Base-by-base conservation (phyloP, 2,888 invertebrate species). In the Falcaria lacertinaria region DNA sequence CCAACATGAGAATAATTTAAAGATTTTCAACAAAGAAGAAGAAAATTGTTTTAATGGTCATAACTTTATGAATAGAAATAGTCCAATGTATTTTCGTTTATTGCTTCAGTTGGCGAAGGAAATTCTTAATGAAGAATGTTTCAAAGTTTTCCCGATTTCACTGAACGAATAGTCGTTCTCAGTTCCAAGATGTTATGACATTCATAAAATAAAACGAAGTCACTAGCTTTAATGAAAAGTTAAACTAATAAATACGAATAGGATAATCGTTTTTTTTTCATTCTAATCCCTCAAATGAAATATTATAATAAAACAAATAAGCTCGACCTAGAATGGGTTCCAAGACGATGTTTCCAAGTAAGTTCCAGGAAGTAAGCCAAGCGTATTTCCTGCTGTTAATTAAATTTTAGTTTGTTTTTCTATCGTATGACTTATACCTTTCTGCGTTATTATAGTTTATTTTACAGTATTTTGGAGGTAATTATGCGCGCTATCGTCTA, bases 61-160 rank as follows among this genome's bases (percentile, higher is more conserved):
- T 28, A 48, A 54, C 54, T 53, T 53, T 50, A 35, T 45, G 42
- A 51, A 48, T 46, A 41, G 48, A 39, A 52, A 52, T 42, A 46
- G 45, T 45, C 50, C 47, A 50, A 54, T 57, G 50, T 60, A 59
- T 57, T 61, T 62, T 52, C 56, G 47, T 57, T 55, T 57, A 56
- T 55, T 52, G 50, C 52, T 39, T 37, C 48, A 49, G 44, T 46
- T 48, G 44, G 47, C 40, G 50, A 53, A 49, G 57, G 49, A 57
- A 58, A 59, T 59, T 52, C 47, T 49, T 65, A 60, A 64, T 64
- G 65, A 65, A 64, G 58, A 62, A 57, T 60, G 56, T 59, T 62
- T 57, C 44, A 54, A 68, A 66, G 52, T 66, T 61, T 52, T 47
- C 39, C 46, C 43, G 54, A 57, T 59, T 57, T 54, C 40, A 48